Evolutionary conservation across 2,113 vertebrate genomes (phyloP).

Genomic region (Pagrus major): DNA sequence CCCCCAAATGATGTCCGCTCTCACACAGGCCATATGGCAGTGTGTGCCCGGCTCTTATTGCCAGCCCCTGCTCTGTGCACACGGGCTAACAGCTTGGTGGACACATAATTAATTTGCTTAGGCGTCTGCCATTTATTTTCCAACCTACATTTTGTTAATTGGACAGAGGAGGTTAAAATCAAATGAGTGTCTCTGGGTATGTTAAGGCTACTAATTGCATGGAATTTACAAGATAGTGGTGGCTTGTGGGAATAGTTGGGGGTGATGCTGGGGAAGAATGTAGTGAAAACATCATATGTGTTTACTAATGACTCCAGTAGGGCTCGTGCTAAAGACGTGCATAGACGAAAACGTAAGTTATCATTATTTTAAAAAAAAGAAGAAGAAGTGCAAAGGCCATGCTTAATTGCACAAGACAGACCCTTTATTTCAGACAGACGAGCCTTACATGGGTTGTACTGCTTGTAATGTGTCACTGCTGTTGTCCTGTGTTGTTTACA

Average conservation of each 20-base stretch:
- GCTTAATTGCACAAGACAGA: neutral
- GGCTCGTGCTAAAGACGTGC: slow-evolving; percentile 35
- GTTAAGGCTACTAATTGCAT: slow-evolving; percentile 77
- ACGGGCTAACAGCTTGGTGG: slow-evolving; percentile 84
- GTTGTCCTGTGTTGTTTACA: slow-evolving; percentile 64
- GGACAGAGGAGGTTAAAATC: slow-evolving; percentile 84
- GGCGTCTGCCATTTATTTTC: slow-evolving; percentile 87
- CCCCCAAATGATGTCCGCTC: slow-evolving; percentile 72
- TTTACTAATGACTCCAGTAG: slow-evolving; percentile 42
- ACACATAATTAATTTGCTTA: slow-evolving; percentile 87
- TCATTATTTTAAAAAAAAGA: slow-evolving; percentile 29
- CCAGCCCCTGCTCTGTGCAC: slow-evolving; percentile 75
- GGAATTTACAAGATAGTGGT: slow-evolving; percentile 61
- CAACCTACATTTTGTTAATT: slow-evolving; percentile 88
- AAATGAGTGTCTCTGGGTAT: slow-evolving; percentile 78
- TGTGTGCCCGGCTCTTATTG: slow-evolving; percentile 71
- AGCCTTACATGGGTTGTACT: slow-evolving; percentile 14
- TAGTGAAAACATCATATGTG: slow-evolving; percentile 57
- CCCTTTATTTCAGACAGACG: neutral
- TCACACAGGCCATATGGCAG: slow-evolving; percentile 83
- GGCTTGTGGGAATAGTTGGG: slow-evolving; percentile 54
- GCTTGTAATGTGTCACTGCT: slow-evolving; percentile 41
- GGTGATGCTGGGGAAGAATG: slow-evolving; percentile 51
- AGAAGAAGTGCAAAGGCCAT: neutral
- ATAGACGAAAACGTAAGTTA: slow-evolving; percentile 29